phyloP scores from a whole-genome alignment of 2,888 invertebrate genomes.

The Incurvaria masculella region DNA sequence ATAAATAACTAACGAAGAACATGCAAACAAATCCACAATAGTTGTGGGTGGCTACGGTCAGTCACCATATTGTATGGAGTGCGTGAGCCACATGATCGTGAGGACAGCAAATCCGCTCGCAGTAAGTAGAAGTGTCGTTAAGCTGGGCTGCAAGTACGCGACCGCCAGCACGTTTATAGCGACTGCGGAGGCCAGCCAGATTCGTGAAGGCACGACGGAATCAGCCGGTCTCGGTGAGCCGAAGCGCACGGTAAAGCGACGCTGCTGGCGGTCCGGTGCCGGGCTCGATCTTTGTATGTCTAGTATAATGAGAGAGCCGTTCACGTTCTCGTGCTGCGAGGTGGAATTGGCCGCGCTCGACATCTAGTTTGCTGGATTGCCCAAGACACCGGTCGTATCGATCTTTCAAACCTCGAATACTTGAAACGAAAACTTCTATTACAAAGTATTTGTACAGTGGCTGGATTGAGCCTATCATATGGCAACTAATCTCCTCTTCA shows the following conservation, averaged over 20 bases:
- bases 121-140: neutral
- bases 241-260: neutral
- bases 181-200: neutral
- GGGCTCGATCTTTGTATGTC: neutral
- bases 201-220: neutral
- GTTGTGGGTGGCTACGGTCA: neutral
- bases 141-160: neutral
- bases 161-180: neutral
- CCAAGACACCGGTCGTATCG: too few relatives aligned
- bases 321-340: neutral
- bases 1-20: too few relatives aligned
- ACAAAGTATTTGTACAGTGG: too few relatives aligned
- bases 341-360: too few relatives aligned
- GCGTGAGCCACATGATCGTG: slow-evolving; percentile 34
- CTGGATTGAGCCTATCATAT: too few relatives aligned
- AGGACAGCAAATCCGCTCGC: neutral
- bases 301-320: neutral
- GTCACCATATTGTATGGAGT: slow-evolving; percentile 45
- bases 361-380: too few relatives aligned
- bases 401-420: too few relatives aligned
- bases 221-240: neutral
- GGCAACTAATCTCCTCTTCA: too few relatives aligned
- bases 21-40: neutral
- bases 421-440: too few relatives aligned
- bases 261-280: neutral